phyloP scores from a whole-genome alignment of 2,888 invertebrate species.

The Acleris holmiana region DNA sequence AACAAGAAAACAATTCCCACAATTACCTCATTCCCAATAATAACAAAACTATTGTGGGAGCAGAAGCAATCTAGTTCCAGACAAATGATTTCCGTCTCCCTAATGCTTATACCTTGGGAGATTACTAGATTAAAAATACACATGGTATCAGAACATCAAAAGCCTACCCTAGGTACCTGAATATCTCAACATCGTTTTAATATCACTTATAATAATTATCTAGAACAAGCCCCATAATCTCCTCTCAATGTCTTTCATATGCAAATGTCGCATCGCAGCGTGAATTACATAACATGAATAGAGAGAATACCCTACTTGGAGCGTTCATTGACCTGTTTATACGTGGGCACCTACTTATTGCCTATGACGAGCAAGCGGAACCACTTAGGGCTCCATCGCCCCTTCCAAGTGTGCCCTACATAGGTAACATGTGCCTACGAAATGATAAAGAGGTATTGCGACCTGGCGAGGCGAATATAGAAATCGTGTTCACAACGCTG shows the following conservation, averaged over 20 bases:
- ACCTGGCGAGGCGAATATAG: too few relatives aligned
- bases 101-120: too few relatives aligned
- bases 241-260: neutral
- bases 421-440: neutral
- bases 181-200: neutral
- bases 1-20: too few relatives aligned
- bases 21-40: too few relatives aligned
- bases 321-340: slow-evolving; percentile 12
- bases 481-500: too few relatives aligned
- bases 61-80: too few relatives aligned
- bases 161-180: too few relatives aligned
- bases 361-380: neutral
- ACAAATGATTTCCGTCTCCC: too few relatives aligned
- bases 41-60: too few relatives aligned
- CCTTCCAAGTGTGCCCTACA: neutral
- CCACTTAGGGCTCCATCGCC: neutral
- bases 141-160: too few relatives aligned
- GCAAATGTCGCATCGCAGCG: neutral
- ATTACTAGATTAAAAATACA: too few relatives aligned
- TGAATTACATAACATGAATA: neutral
- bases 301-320: neutral
- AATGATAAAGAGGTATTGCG: neutral
- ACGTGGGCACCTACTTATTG: neutral
- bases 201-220: neutral
- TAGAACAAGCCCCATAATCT: neutral